Evolutionary conservation across 2,113 vertebrate genomes (phyloP), one percentile per base, ranked within the genome.

Genomic region (Accipiter virgatus): DNA sequence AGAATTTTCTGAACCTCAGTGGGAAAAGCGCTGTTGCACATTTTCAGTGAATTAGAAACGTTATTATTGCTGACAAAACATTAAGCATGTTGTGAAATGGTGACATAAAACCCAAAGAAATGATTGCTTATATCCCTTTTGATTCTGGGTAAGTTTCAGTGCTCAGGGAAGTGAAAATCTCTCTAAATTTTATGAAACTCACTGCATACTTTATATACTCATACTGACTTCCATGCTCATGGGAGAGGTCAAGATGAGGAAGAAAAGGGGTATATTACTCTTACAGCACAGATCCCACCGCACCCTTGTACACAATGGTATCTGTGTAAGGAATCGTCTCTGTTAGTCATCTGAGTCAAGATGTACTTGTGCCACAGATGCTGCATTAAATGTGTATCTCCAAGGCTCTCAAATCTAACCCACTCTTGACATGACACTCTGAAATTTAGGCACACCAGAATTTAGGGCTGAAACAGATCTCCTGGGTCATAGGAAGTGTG

Each of bases 1-100:
- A 66, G 65, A 94, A 92, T 96, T 93, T 96, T 84, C 73, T 93
- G 81, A 94, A 95, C 62, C 88, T 88, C 81, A 74, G 43, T 22
- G 40, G 63, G 62, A 93, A 87, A 97, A 95, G 73, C 94, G 59
- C 65, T 95, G 38, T 52, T 77, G 86, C 48, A 86, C 53, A 74
- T 77, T 89, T 95, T 81, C 48, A 81, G 92, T 40, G 89, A 86
- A 91, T 95, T 94, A 95, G 83, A 88, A 93, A 75, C 29, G n/a
- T 84, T 88, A 87, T 95, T 94, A 95, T 68, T 81, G 87, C 43
- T 82, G 83, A 84, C 61, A 85, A 79, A 91, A 94, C 83, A 63
- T 26, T 90, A 73, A 93, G 25, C 6, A 1, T 53, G 56, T 67
- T 90, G 68, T 53, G 88, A 97, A 97, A 97, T 34, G 52, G 70